Evolutionary conservation across 2,888 invertebrate species (phyloP), one percentile per base, ranked within the genome.

Genomic region (Sarcophaga caerulescens): DNA sequence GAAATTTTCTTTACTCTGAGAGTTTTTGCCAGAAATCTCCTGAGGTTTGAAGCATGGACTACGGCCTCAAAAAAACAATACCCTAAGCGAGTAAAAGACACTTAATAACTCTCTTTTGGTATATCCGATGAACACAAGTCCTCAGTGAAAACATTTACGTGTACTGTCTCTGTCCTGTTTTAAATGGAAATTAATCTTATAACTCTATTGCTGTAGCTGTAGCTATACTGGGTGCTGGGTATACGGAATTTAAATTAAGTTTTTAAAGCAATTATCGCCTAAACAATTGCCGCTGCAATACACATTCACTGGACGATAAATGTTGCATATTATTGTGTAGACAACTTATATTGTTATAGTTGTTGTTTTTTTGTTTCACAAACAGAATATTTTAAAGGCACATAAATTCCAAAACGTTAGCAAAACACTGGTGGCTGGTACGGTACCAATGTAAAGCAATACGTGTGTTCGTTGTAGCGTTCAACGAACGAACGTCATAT

Each of bases 211-310:
- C 35, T 35, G 8, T 35, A 35, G 35, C 35, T 35, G 35, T 35
- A 6, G 35, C 35, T 35, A 35, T 35, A 35, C 35, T 10, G 35
- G 2, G 10, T 35, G 10, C 35, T 10, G 8, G 35, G 35, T 35
- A 35, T 63, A 66, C n/a, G 44, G 71, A 84, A 78, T 78, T 86
- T 81, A 78, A 66, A 71, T 81, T 78, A 81, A 78, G 35, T 81
- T 84, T 84, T 59, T 81, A 81, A 86, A 84, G 81, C 86, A 86
- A 86, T 86, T 86, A 84, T 86, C 84, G 81, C 81, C 75, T 75
- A 77, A 65, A 81, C 81, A 81, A 78, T 86, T 82, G 82, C 79
- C 75, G 52, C 8, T 35, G 57, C 79, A 75, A 69, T 79, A 75
- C 35, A 66, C 6, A 70, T 70, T 75, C n/a, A 35, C 35, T 35